Evolutionary conservation across 2,888 invertebrate genomes (phyloP).

Genomic region (Meta bourneti): DNA sequence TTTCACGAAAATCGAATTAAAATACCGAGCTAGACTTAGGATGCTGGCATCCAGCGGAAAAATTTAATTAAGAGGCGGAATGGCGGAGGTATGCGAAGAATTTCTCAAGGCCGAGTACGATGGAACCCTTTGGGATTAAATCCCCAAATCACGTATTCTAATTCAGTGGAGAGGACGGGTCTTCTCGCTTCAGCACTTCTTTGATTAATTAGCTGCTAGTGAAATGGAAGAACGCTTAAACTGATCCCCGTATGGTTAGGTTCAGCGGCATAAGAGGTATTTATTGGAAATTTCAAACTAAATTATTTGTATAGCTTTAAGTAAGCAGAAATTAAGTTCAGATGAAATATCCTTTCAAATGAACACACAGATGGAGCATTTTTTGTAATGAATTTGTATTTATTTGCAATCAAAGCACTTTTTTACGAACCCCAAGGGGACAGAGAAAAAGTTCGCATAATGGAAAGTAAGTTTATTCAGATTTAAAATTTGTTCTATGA

Average conservation of each 20-base stretch:
- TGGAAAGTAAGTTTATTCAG: too few relatives aligned
- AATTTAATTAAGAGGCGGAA: constrained; percentile 58
- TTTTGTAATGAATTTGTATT: too few relatives aligned
- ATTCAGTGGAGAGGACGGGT: constrained; percentile 26
- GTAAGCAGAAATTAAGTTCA: too few relatives aligned
- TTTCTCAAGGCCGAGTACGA: constrained; percentile 13
- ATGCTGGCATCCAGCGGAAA: constrained; percentile 11
- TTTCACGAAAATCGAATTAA: constrained; percentile 15
- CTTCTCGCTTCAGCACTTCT: constrained; percentile 23
- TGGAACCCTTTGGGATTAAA: neutral
- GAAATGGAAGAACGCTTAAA: constrained; percentile 23
- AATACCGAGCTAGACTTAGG: neutral
- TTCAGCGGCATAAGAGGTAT: neutral
- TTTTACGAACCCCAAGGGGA: too few relatives aligned
- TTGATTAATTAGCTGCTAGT: constrained; percentile 40
- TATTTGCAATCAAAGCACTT: too few relatives aligned
- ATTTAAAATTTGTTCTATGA: too few relatives aligned
- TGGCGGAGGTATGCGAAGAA: constrained; percentile 48
- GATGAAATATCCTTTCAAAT: too few relatives aligned
- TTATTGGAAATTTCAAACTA: too few relatives aligned
- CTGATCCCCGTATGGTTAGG: neutral
- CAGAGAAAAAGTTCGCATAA: too few relatives aligned
- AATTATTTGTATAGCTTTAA: too few relatives aligned
- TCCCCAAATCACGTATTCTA: constrained; percentile 43
- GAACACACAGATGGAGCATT: too few relatives aligned